phyloP scores from a whole-genome alignment of 2,888 invertebrate species.

The Ectemnius lituratus region DNA sequence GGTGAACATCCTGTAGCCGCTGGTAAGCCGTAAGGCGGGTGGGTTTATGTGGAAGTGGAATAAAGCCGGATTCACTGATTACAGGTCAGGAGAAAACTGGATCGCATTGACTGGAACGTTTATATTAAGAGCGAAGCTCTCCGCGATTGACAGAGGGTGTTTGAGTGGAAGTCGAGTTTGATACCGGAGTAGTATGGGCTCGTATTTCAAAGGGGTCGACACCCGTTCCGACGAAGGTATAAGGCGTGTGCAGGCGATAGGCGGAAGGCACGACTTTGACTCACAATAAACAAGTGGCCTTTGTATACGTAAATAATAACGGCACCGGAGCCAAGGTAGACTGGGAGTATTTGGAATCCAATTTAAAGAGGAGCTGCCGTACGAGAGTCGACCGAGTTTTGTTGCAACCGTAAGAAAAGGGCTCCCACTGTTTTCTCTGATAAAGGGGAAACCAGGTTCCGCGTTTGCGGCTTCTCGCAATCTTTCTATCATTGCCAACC shows the following conservation, averaged over 20 bases:
- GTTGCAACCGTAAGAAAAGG: slow-evolving; percentile 30
- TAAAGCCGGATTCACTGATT: too few species aligned
- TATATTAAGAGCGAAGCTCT: too few species aligned
- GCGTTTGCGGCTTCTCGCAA: slow-evolving; percentile 42
- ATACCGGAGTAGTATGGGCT: too few species aligned
- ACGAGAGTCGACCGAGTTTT: not conserved
- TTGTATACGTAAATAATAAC: slow-evolving; percentile 8
- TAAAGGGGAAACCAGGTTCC: slow-evolving; percentile 54
- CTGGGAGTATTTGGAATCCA: slow-evolving; percentile 43
- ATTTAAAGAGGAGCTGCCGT: slow-evolving; percentile 45
- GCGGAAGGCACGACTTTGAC: not conserved
- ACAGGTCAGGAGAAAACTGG: too few species aligned
- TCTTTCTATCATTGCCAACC: slow-evolving; percentile 42
- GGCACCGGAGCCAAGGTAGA: slow-evolving; percentile 19
- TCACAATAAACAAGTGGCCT: slow-evolving; percentile 7
- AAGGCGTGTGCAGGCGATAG: slow-evolving; percentile 13
- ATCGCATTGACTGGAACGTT: too few species aligned
- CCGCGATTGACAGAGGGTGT: too few species aligned
- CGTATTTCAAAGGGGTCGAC: too few species aligned
- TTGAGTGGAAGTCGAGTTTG: too few species aligned
- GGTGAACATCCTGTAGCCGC: too few species aligned
- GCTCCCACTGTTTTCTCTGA: slow-evolving; percentile 45
- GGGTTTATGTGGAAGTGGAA: too few species aligned
- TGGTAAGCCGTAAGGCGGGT: too few species aligned
- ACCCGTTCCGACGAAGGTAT: too few species aligned